These are phyloP conservation scores for Eufriesea mexicana DNA, from an alignment of 1,140 invertebrate species.

Conservation along the genomic window DNA sequence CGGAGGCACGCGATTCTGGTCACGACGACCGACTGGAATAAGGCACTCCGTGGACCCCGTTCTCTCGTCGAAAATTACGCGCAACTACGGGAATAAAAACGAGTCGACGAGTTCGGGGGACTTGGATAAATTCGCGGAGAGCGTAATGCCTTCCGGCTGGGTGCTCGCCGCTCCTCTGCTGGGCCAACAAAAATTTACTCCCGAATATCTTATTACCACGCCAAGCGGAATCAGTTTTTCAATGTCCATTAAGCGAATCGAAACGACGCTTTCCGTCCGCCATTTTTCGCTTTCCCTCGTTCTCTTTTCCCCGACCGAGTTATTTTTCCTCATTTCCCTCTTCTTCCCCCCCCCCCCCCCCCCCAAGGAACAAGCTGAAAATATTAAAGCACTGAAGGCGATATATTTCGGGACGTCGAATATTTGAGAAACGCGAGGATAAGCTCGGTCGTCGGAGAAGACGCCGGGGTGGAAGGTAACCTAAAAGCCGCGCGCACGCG, in stretches of 20 bases:
- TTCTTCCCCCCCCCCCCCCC: rapidly evolving
- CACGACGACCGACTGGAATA: slow-evolving; percentile 18
- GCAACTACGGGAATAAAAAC: slow-evolving; percentile 1
- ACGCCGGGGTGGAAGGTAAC: neutral
- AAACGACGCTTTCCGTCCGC: neutral
- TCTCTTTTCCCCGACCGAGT: no score
- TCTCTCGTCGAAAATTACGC: slow-evolving; percentile 10
- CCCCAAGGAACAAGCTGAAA: no score
- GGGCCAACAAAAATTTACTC: neutral
- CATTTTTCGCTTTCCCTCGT: neutral
- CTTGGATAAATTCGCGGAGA: neutral
- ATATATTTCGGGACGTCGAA: neutral
- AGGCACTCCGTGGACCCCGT: neutral
- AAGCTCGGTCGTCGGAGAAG: no score
- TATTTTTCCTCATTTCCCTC: neutral
- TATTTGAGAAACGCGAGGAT: neutral
- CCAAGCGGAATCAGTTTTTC: slow-evolving; percentile 1
- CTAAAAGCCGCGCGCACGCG: neutral
- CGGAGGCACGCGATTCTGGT: neutral
- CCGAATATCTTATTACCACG: neutral
- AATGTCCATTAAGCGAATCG: slow-evolving; percentile 12
- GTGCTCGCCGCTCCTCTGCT: no score
- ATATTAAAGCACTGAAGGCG: no score
- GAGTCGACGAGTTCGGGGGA: neutral
- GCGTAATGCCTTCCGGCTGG: neutral